These are phyloP conservation scores for Leptinotarsa rubiginosa DNA, from an alignment of 2,888 invertebrate species.

Conservation along the genomic window DNA sequence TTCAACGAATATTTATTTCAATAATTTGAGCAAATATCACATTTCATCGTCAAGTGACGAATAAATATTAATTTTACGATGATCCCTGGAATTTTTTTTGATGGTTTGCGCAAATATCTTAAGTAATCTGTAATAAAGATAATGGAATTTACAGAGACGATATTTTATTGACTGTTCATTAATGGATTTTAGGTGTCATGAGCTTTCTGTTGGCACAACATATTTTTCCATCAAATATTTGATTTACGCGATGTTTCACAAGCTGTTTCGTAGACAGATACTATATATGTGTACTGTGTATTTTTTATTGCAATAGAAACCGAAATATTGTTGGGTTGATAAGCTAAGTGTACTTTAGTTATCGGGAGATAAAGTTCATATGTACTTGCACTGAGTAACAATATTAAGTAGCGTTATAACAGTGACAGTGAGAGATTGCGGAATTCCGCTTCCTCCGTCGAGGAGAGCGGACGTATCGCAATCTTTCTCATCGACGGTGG, in stretches of 20 bases:
- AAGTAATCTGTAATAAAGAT: slow-evolving; percentile 23
- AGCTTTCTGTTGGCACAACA: slow-evolving; percentile 14
- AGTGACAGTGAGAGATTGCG: no score
- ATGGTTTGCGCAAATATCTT: slow-evolving; percentile 20
- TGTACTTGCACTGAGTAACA: no score
- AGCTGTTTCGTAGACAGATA: not conserved
- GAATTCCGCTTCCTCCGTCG: no score
- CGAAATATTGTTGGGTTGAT: no score
- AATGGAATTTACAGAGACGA: slow-evolving; percentile 24
- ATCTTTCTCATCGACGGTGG: no score
- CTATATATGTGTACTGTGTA: not conserved
- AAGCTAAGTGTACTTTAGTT: no score
- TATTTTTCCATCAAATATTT: slow-evolving; percentile 9
- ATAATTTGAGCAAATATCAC: slow-evolving; percentile 28
- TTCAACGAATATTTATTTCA: slow-evolving; percentile 22
- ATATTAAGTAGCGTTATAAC: no score
- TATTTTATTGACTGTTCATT: slow-evolving; percentile 21
- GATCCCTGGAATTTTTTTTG: slow-evolving; percentile 25
- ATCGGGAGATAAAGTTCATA: no score
- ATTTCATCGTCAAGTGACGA: slow-evolving; percentile 20
- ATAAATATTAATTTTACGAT: slow-evolving; percentile 27
- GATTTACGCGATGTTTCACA: slow-evolving; percentile 12
- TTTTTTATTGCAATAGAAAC: not conserved
- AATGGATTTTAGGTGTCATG: slow-evolving; percentile 17
- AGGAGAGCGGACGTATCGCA: no score